Base-by-base conservation (phyloP, 2,113 vertebrate species). In the Pachypanchax playfairii region DNA sequence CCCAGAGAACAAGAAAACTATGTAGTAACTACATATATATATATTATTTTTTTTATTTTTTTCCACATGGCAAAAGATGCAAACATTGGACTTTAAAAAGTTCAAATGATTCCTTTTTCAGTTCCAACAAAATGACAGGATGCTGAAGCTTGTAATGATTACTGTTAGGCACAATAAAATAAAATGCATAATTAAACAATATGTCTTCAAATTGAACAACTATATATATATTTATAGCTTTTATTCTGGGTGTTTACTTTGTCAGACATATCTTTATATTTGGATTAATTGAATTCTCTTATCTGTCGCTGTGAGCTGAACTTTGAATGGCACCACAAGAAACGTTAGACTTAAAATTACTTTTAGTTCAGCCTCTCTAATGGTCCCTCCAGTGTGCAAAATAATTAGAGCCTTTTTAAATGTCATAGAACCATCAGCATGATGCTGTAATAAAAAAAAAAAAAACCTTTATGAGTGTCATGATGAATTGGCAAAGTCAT, bases 361-460 rank as follows among this genome's bases (percentile, higher is more conserved):
- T 71, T 65, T 77, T 44, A 36, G 41, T 83, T 72, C 48, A 25
- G 41, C 57, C 39, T 25, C 42, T 70, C 47, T 83, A 76, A 81
- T 74, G 74, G 77, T 60, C 33, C 25, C 52, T 51, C 62, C 39
- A 68, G 67, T 75, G 73, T 63, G 73, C 55, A 38, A 67, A 54
- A 69, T 81, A 84, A 86, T 88, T 80, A 84, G 58, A 78, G 60
- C 59, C 78, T 64, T 81, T 87, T 84, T 84, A 85, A 85, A 83
- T 88, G 84, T 78, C 86, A 81, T 53, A 49, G 31, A 75, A 54
- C 35, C 75, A 82, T 85, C 80, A 73, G 64, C 46, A 57, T 73
- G 75, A 70, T 44, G 53, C 66, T 75, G 66, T 82, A 79, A 85
- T 87, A 79, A 85, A 83, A 82, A 75, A 61, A 68, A 77, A 74